These are phyloP conservation scores for Coleophora deauratella DNA, from an alignment of 2,888 invertebrate species.

Conservation along the genomic window DNA sequence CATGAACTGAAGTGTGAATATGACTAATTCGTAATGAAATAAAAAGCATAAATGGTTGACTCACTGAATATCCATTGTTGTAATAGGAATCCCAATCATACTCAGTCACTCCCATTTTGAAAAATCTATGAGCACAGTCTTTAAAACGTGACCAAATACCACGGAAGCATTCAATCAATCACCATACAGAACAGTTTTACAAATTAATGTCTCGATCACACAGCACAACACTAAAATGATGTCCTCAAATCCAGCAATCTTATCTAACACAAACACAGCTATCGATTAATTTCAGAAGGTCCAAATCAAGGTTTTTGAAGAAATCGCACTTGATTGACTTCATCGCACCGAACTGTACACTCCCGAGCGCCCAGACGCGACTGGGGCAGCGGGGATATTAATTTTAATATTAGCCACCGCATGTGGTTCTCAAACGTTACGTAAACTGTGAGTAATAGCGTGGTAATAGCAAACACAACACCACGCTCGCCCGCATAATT, in stretches of 20 bases:
- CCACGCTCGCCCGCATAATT: slow-evolving; percentile 8
- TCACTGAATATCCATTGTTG: slow-evolving; percentile 59
- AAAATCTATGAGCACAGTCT: neutral
- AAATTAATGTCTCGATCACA: slow-evolving; percentile 24
- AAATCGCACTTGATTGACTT: slow-evolving; percentile 42
- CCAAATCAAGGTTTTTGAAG: slow-evolving; percentile 37
- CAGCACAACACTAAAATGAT: no score
- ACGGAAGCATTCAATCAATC: slow-evolving; percentile 36
- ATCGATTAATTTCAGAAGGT: slow-evolving; percentile 44
- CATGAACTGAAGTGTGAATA: no score
- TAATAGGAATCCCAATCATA: slow-evolving; percentile 62
- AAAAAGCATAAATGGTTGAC: slow-evolving; percentile 22
- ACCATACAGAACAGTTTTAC: slow-evolving; percentile 11
- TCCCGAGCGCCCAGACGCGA: slow-evolving; percentile 55
- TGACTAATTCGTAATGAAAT: no score
- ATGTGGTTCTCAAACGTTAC: slow-evolving; percentile 49
- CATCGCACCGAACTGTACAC: slow-evolving; percentile 47
- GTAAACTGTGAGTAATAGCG: neutral
- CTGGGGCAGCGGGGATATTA: slow-evolving; percentile 66
- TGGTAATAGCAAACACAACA: neutral
- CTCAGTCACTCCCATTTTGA: slow-evolving; percentile 67
- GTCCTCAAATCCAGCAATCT: slow-evolving; percentile 14
- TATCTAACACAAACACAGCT: slow-evolving; percentile 65
- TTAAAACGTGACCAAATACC: slow-evolving; percentile 26
- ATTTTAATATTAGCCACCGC: slow-evolving; percentile 68